phyloP scores from a whole-genome alignment of 2,888 invertebrate genomes.

The Siphlonurus alternatus region DNA sequence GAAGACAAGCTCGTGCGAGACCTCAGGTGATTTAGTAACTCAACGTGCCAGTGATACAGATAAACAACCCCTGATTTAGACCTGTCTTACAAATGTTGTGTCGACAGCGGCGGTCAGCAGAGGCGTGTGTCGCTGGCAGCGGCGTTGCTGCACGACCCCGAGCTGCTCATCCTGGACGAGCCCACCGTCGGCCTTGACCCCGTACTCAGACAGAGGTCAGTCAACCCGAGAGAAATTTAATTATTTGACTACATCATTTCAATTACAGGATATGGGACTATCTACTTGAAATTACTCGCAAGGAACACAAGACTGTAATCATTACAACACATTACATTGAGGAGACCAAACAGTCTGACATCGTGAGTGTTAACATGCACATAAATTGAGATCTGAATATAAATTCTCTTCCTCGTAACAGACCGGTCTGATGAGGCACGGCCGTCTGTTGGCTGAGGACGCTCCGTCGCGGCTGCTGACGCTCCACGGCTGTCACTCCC shows the following conservation, averaged over 20 bases:
- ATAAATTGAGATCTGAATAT: too few relatives aligned
- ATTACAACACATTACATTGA: constrained; percentile 35
- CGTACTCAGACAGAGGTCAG: constrained; percentile 20
- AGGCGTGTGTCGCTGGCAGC: constrained; percentile 29
- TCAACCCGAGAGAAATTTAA: too few relatives aligned
- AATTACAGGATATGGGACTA: constrained; percentile 88
- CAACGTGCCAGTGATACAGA: too few relatives aligned
- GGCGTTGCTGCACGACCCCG: constrained; percentile 29
- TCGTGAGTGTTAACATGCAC: constrained; percentile 18
- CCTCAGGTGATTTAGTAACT: constrained; percentile 29
- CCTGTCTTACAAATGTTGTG: not conserved
- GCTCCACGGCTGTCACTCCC: constrained; percentile 19
- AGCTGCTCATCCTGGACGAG: constrained; percentile 31
- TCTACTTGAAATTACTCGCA: constrained; percentile 50
- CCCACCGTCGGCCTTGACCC: constrained; percentile 33
- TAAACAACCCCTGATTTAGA: too few relatives aligned
- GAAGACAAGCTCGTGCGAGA: constrained; percentile 42
- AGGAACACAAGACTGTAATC: constrained; percentile 39
- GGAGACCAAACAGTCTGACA: constrained; percentile 25
- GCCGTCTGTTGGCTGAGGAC: constrained; percentile 30
- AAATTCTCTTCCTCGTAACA: too few relatives aligned
- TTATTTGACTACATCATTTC: too few relatives aligned
- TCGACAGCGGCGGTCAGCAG: constrained; percentile 31
- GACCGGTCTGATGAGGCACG: constrained; percentile 35
- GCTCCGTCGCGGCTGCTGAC: constrained; percentile 25